Base-by-base conservation (phyloP, 1,140 invertebrate species). In the Marisa cornuarietis region DNA sequence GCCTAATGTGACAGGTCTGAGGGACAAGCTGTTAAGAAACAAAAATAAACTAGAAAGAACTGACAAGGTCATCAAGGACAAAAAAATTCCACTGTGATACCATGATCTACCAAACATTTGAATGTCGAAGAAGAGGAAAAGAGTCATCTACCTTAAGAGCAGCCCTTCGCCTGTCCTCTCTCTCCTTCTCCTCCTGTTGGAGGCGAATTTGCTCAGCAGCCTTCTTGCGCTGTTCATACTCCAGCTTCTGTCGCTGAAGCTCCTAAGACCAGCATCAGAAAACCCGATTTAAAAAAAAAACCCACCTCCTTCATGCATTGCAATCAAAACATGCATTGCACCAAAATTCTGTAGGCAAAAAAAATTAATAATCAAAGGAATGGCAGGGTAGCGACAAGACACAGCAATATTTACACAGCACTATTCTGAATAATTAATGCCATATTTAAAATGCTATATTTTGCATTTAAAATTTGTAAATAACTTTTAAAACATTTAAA, bases 181-280 rank as follows among this genome's bases (percentile, higher is more conserved):
- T 84, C 79, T 89, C 87, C 72, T 85, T 75, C 62, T 89, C 86
- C 24, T 88, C 85, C 71, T 85, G 83, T 63, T 87, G 81, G 9
- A 83, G 76, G 22, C 86, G 76, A 31, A 89, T 80, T 63, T 86
- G 85, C 69, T 89, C 88, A 26, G 87, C 88, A n/a, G 81, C 79
- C 77, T 85, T 87, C 79, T 90, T 90, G 62, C 82, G 82, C 51
- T 83, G 71, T 66, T 89, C 88, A 81, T 89, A 89, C 31, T 89
- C 89, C 20, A 83, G 78, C 58, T 89, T 89, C 80, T 90, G 88
- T 71, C 88, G 71, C 73, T 88, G 84, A 31, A 89, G 81, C 78
- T 89, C 88, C 88, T 89, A 77, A 51, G 22, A 81, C 31, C 79
- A 63, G n/a, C 49, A 69, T 26, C 24, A 73, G n/a, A 81, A 69